phyloP scores from a whole-genome alignment of 2,888 invertebrate genomes.

The Perizoma affinitatum region DNA sequence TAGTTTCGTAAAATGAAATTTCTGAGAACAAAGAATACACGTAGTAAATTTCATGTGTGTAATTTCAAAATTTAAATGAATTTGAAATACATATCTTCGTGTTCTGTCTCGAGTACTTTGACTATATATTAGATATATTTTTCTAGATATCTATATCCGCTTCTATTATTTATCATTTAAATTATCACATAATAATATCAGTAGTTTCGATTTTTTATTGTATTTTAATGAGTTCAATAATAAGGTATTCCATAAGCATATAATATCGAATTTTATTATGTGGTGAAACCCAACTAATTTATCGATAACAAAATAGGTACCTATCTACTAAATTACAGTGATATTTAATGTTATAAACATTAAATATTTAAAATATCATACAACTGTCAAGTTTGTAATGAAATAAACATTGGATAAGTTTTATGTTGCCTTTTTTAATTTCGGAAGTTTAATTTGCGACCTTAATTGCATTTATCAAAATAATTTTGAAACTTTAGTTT shows the following conservation, averaged over 20 bases:
- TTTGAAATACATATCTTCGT: constrained; percentile 13
- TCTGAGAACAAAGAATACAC: too few relatives aligned
- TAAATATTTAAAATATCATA: constrained; percentile 45
- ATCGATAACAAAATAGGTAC: constrained; percentile 43
- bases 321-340: constrained; percentile 34
- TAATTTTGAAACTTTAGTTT: constrained; percentile 39
- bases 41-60: too few relatives aligned
- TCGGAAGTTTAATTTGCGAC: constrained; percentile 57
- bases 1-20: too few relatives aligned
- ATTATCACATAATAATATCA: constrained; percentile 31
- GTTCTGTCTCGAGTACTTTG: too few relatives aligned
- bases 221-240: constrained; percentile 61
- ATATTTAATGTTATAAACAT: constrained; percentile 30
- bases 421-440: constrained; percentile 47
- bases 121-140: too few relatives aligned
- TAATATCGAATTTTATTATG: constrained; percentile 56
- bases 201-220: constrained; percentile 54
- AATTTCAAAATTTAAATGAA: not conserved
- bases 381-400: constrained; percentile 39
- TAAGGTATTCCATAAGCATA: constrained; percentile 53
- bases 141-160: constrained; percentile 17
- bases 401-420: constrained; percentile 40
- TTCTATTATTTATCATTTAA: constrained; percentile 35
- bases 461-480: constrained; percentile 61
- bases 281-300: constrained; percentile 57